These are phyloP conservation scores for Ommatoiulus sabulosus DNA, from an alignment of 2,888 invertebrate genomes.

Conservation along the genomic window DNA sequence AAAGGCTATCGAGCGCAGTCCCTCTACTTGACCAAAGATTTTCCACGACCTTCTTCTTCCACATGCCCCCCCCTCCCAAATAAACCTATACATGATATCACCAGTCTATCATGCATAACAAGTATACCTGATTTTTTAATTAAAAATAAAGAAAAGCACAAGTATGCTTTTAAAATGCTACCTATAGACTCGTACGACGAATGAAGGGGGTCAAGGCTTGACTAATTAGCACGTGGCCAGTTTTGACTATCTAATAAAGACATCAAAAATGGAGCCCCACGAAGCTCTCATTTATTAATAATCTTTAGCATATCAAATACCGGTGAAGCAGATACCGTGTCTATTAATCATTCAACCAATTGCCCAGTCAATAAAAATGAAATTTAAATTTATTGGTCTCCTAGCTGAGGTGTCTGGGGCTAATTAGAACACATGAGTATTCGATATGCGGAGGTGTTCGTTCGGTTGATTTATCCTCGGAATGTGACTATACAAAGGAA, in stretches of 20 bases:
- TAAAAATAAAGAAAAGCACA: not conserved
- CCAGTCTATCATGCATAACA: not conserved
- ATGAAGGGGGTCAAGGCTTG: not conserved
- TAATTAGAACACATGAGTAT: not conserved
- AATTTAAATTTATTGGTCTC: not conserved
- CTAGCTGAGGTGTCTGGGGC: not conserved
- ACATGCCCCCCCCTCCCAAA: not conserved
- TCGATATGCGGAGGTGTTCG: too few relatives aligned
- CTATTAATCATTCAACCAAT: not conserved
- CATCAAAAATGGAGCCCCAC: not conserved
- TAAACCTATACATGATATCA: not conserved
- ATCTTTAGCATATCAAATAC: slow-evolving; percentile 10
- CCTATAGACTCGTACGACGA: not conserved
- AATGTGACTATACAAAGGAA: not conserved
- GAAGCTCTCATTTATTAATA: not conserved
- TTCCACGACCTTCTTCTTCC: not conserved
- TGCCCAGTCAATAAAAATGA: not conserved
- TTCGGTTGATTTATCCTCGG: not conserved
- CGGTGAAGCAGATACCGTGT: not conserved
- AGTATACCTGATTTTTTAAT: not conserved
- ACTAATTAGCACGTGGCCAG: not conserved
- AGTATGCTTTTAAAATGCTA: not conserved
- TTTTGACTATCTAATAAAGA: not conserved
- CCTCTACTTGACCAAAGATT: not conserved
- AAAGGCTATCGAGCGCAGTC: not conserved